Percentiles rank a stretch among this genome's conserved stretches.
Conservation (phyloP, 2,888 invertebrate genomes). For the Caenorhabditis sp. region DNA sequence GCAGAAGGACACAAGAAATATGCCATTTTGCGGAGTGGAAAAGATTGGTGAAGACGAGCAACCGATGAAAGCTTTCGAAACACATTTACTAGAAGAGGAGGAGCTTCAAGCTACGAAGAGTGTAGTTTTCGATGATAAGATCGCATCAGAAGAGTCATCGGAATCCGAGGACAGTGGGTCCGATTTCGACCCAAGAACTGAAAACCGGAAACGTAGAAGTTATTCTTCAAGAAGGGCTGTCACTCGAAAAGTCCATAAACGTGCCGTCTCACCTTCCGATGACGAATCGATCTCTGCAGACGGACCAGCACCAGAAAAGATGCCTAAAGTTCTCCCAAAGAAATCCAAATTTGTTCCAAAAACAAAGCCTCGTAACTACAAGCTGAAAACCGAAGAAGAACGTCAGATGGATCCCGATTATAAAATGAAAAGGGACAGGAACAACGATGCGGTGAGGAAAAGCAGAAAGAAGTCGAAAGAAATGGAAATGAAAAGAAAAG, state of each 20-base stretch:
- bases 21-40: no score
- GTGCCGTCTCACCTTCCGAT: no score
- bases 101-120: not conserved
- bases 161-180: not conserved
- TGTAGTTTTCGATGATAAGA: not conserved
- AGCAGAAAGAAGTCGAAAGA: not conserved
- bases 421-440: not conserved
- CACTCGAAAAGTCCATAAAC: not conserved
- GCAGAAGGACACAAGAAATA: not conserved
- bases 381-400: not conserved
- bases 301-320: not conserved
- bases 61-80: not conserved
- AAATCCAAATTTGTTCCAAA: not conserved
- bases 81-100: not conserved
- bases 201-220: not conserved
- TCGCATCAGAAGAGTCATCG: not conserved
- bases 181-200: not conserved
- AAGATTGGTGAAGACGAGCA: not conserved
- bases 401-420: not conserved
- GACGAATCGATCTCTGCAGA: not conserved
- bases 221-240: not conserved
- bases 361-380: not conserved
- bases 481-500: not conserved
- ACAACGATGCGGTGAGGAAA: slow-evolving; percentile 6
- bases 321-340: not conserved